Percentiles rank a stretch among this genome's conserved stretches.
Conservation (phyloP, 2,888 invertebrate genomes). For the Platerodrilus igneus region DNA sequence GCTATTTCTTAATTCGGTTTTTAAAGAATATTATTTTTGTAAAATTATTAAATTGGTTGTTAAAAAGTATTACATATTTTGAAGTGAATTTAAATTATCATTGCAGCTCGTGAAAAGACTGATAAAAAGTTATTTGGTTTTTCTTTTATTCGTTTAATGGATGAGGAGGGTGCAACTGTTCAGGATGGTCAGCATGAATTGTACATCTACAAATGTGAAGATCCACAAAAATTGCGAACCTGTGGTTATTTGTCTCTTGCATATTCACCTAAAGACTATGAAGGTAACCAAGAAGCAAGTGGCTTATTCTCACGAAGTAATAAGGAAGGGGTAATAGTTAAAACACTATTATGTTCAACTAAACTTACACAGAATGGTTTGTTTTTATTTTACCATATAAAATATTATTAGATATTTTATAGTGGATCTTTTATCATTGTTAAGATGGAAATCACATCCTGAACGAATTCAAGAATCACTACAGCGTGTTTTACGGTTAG, state of each 20-base stretch:
- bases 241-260: constrained; percentile 62
- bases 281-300: constrained; percentile 54
- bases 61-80: too few species aligned
- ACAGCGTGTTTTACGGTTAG: constrained; percentile 73
- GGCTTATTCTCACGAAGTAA: constrained; percentile 70
- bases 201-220: constrained; percentile 92
- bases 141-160: constrained; percentile 86
- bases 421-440: constrained; percentile 81
- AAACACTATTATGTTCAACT: constrained; percentile 88
- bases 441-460: constrained; percentile 89
- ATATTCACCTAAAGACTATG: constrained; percentile 60
- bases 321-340: constrained; percentile 78
- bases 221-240: constrained; percentile 63
- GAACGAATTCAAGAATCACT: constrained; percentile 83
- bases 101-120: constrained; percentile 80
- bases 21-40: too few species aligned
- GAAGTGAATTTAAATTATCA: too few species aligned
- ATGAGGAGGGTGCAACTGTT: constrained; percentile 83
- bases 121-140: constrained; percentile 90
- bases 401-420: constrained; percentile 34
- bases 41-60: too few species aligned
- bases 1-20: too few species aligned
- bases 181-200: constrained; percentile 84
- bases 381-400: constrained; percentile 11
- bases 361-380: constrained; percentile 91